Base-by-base conservation (phyloP, 2,888 invertebrate species). In the Idaea straminata region DNA sequence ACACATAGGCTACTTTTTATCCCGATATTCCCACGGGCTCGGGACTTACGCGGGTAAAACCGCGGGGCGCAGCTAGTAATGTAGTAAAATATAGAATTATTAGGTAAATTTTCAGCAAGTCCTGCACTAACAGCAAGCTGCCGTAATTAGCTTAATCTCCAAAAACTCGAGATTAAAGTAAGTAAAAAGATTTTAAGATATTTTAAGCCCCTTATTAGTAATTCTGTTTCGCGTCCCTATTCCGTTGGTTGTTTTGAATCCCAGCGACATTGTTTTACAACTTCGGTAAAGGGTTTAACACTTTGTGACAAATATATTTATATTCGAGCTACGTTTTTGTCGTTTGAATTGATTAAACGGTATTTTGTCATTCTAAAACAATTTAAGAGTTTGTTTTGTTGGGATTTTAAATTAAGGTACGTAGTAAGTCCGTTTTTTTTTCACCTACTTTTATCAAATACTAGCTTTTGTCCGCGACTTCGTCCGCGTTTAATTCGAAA, bases 161-260 rank as follows among this genome's bases (percentile, higher is more conserved):
- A 76, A 78, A 80, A 79, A 81, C 74, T 80, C 78, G 67, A 72
- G 80, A 80, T 80, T 80, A 77, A 80, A 81, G 75, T 80, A 77
- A 82, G 79, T 82, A 83, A 83, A 82, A 82, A 82, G 82, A 78
- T 79, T 83, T 80, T 78, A 81, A 82, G 79, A 81, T 76, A 77
- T 77, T 74, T 77, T 79, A 80, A 80, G 82, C 81, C 80, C 66
- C 78, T 78, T 80, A 83, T 82, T 83, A 83, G 82, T 79, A 78
- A 78, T 79, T 77, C 77, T 68, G 79, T 79, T 77, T 76, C 70
- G 70, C 70, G 71, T 72, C 74, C 74, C 72, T 77, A 76, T 77
- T 77, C 75, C 66, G 66, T 64, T 63, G 70, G 69, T 69, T 71
- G 69, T 68, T 67, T 64, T 61, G 64, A 73, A 74, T 66, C 66